These are phyloP conservation scores for Lates japonicus DNA, from an alignment of 2,797 vertebrate species.

Conservation along the genomic window DNA sequence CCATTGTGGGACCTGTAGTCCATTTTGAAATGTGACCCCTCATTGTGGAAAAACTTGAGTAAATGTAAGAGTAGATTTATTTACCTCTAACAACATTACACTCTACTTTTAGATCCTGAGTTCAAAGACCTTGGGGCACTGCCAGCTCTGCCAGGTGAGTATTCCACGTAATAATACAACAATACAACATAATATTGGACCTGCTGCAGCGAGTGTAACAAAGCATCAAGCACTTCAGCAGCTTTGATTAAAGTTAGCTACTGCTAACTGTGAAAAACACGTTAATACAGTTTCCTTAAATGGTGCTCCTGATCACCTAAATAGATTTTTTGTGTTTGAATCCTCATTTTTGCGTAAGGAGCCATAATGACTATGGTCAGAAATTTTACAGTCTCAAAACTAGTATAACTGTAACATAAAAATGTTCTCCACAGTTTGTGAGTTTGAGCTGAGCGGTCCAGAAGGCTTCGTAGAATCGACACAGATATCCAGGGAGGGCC, in stretches of 20 bases:
- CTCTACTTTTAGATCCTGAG: constrained; percentile 94
- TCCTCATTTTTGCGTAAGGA: neutral
- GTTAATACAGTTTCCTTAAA: neutral
- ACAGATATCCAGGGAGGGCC: constrained; percentile 91
- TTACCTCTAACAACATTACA: constrained; percentile 46
- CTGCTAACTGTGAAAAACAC: neutral
- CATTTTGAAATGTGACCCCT: neutral
- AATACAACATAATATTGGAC: neutral
- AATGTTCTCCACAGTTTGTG: constrained; percentile 88
- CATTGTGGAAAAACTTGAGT: neutral
- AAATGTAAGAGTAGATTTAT: neutral
- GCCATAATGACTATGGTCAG: neutral
- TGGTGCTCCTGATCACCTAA: neutral
- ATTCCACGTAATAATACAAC: constrained; percentile 27
- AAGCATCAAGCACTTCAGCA: neutral
- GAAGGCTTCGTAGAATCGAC: constrained; percentile 95
- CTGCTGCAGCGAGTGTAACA: neutral
- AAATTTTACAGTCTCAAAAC: neutral
- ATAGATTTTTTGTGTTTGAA: neutral
- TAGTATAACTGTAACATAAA: neutral
- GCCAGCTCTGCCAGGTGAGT: constrained; percentile 94
- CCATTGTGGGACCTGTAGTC: neutral
- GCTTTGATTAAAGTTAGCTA: neutral
- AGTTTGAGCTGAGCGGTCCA: constrained; percentile 96
- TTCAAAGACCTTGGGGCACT: constrained; percentile 92